phyloP scores from a whole-genome alignment of 2,113 vertebrate species.

The Crotalus tigris region DNA sequence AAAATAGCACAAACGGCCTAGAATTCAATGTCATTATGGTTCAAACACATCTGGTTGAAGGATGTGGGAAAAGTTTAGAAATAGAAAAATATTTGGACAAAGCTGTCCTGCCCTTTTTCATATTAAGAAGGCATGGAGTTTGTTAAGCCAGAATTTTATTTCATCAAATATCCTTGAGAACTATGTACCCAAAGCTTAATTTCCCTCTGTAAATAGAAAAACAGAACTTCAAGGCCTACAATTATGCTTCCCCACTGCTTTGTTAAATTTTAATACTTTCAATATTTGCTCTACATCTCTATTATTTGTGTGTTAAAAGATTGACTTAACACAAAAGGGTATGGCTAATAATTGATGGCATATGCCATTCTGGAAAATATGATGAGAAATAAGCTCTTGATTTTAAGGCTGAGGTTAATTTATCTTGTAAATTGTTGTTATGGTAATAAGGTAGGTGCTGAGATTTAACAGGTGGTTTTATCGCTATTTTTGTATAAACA shows the following conservation, averaged over 20 bases:
- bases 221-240: background rate
- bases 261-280: background rate
- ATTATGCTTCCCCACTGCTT: background rate
- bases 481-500: background rate
- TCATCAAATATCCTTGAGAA: background rate
- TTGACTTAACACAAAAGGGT: background rate
- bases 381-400: background rate
- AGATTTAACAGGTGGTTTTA: background rate
- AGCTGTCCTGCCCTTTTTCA: background rate
- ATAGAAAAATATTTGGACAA: background rate
- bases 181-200: background rate
- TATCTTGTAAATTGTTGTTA: background rate
- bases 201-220: background rate
- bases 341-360: background rate
- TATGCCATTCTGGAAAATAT: background rate
- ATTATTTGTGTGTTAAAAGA: background rate
- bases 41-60: background rate
- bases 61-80: background rate
- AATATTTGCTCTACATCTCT: background rate
- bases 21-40: background rate
- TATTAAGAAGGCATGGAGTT: background rate
- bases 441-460: background rate
- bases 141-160: background rate
- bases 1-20: background rate
- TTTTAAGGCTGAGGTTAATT: background rate